phyloP scores from a whole-genome alignment of 2,797 vertebrate genomes.

The Acanthurus leucopareius region DNA sequence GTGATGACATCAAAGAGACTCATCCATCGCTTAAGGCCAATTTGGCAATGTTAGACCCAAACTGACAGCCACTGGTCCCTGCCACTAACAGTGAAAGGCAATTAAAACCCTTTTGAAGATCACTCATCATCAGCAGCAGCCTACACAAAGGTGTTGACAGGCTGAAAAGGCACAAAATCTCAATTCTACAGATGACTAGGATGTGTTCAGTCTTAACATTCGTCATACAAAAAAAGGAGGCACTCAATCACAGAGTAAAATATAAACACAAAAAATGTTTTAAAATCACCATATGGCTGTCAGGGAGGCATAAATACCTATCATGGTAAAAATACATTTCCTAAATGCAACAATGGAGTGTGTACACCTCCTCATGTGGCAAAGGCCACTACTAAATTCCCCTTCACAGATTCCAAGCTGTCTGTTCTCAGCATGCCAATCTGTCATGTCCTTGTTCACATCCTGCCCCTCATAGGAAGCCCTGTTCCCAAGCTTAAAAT shows the following conservation, averaged over 20 bases:
- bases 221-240: not conserved
- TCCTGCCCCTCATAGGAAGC: conserved; percentile 76
- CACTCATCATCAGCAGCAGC: conserved; percentile 17
- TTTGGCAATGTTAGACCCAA: conserved; percentile 17
- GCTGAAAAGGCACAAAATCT: conserved; percentile 10
- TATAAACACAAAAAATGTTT: conserved; percentile 1
- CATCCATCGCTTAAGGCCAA: conserved; percentile 37
- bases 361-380: conserved; percentile 45
- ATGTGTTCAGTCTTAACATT: conserved; percentile 29
- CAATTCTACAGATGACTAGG: not conserved
- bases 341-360: conserved; percentile 21
- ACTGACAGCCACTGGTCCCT: conserved; percentile 27
- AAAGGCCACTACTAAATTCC: conserved; percentile 52
- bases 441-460: conserved; percentile 81
- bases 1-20: conserved; percentile 51
- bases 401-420: conserved; percentile 67
- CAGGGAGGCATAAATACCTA: conserved; percentile 7
- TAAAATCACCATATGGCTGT: not conserved
- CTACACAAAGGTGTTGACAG: conserved; percentile 12
- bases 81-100: conserved; percentile 29
- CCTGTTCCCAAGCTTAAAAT: conserved; percentile 74
- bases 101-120: conserved; percentile 41
- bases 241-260: not conserved
- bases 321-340: conserved; percentile 32
- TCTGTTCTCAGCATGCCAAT: conserved; percentile 84